These are phyloP conservation scores for Phalacrocorax brasilianus DNA, from an alignment of 2,113 vertebrate genomes.

Conservation along the genomic window DNA sequence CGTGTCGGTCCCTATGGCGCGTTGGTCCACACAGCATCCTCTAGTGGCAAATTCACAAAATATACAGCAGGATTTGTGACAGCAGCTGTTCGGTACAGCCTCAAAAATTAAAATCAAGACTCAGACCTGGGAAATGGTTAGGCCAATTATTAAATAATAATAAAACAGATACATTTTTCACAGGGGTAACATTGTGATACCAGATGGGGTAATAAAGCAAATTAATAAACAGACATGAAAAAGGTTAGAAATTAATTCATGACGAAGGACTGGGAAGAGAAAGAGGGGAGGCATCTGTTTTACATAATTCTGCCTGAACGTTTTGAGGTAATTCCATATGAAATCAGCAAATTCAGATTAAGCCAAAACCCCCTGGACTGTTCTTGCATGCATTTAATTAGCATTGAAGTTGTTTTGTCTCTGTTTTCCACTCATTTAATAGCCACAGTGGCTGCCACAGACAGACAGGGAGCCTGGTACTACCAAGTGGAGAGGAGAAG, in stretches of 20 bases:
- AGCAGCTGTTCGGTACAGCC: background rate
- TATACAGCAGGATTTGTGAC: rapidly evolving
- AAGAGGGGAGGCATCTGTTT: background rate
- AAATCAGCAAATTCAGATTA: background rate
- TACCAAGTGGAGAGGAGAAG: background rate
- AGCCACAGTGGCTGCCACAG: background rate
- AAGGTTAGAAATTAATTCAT: background rate
- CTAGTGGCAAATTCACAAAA: background rate
- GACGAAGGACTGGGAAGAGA: background rate
- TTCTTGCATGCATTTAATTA: background rate
- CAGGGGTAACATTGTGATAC: background rate
- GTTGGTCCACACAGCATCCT: background rate
- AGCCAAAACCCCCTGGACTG: background rate
- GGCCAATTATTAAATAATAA: background rate
- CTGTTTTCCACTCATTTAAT: background rate
- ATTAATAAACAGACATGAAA: background rate
- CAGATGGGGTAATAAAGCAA: background rate
- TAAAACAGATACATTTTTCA: rapidly evolving
- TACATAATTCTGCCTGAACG: background rate
- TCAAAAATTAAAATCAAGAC: background rate
- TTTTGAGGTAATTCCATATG: background rate
- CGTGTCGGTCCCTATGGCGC: rapidly evolving
- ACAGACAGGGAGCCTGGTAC: background rate
- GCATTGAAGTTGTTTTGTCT: background rate
- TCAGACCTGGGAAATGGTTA: rapidly evolving